phyloP scores from a whole-genome alignment of 2,113 vertebrate species.

The Boleophthalmus pectinirostris region DNA sequence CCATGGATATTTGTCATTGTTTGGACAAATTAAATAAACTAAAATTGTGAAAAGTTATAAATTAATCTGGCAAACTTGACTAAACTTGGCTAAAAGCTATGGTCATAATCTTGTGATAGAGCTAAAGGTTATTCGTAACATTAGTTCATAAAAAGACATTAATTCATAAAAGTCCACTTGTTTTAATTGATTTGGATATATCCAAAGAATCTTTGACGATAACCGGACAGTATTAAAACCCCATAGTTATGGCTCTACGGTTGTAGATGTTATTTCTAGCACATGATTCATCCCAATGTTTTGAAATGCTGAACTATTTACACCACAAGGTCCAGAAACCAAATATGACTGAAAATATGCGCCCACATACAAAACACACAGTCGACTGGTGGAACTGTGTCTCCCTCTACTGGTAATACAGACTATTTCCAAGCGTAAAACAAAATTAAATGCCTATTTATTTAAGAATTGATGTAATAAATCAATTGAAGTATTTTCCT shows the following conservation, averaged over 20 bases:
- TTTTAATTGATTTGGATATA: too few relatives aligned
- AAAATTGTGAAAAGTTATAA: too few relatives aligned
- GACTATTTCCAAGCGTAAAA: neutral
- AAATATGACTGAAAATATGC: constrained; percentile 22
- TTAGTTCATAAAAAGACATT: too few relatives aligned
- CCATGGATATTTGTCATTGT: constrained; percentile 22
- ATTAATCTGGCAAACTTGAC: too few relatives aligned
- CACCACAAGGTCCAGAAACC: constrained; percentile 21
- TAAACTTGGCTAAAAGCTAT: too few relatives aligned
- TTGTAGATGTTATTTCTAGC: constrained; percentile 28
- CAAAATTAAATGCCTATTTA: neutral
- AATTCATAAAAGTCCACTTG: too few relatives aligned
- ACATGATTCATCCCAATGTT: constrained; percentile 26
- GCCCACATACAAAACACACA: neutral
- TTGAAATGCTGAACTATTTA: constrained; percentile 52
- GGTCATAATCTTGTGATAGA: too few relatives aligned
- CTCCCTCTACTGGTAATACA: constrained; percentile 1
- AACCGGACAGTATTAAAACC: neutral
- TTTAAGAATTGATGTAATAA: neutral
- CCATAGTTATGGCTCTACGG: neutral
- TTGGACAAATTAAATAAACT: too few relatives aligned
- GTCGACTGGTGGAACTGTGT: neutral
- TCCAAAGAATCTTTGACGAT: too few relatives aligned
- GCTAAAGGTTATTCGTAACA: too few relatives aligned
- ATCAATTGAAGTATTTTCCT: neutral